A percentile compares a stretch with the other conserved stretches of the same genome.
phyloP scores from a whole-genome alignment of 2,888 invertebrate species.

The Caenorhabditis becei region DNA sequence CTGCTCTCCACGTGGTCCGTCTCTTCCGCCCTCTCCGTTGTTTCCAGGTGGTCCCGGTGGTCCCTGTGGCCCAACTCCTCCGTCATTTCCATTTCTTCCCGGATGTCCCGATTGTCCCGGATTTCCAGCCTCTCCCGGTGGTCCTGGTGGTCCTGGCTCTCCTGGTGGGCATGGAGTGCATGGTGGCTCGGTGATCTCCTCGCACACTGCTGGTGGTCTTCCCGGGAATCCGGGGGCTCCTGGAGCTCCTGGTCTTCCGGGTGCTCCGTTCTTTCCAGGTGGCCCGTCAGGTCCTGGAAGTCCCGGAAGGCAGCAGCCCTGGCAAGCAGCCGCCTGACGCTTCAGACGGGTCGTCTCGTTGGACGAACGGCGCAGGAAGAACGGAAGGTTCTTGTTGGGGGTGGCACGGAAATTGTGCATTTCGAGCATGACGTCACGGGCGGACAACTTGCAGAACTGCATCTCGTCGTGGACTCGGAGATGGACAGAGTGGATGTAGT shows the following conservation, averaged over 20 bases:
- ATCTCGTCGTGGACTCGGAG: constrained; percentile 79
- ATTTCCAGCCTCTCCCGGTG: constrained; percentile 71
- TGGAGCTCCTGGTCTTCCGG: constrained; percentile 81
- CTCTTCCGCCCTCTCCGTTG: constrained; percentile 77
- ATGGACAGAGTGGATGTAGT: constrained; percentile 81
- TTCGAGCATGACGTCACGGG: constrained; percentile 81
- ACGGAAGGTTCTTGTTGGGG: constrained; percentile 68
- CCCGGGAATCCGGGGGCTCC: constrained; percentile 81
- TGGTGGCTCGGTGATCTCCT: constrained; percentile 80
- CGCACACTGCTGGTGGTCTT: constrained; percentile 80
- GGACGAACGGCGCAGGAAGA: constrained; percentile 68
- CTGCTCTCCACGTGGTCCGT: constrained; percentile 80
- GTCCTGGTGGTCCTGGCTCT: constrained; percentile 79
- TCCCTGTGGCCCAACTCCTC: constrained; percentile 78
- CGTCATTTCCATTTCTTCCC: constrained; percentile 80
- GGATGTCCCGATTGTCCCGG: constrained; percentile 76
- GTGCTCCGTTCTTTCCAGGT: constrained; percentile 80
- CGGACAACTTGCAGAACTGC: constrained; percentile 82
- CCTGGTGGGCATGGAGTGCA: constrained; percentile 81
- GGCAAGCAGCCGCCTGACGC: constrained; percentile 65
- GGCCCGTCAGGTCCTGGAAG: constrained; percentile 77
- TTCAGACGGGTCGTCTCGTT: constrained; percentile 70
- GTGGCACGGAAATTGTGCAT: constrained; percentile 77
- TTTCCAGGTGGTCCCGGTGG: constrained; percentile 80
- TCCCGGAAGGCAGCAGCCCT: constrained; percentile 80